Conservation (phyloP, 2,888 invertebrate genomes). For the Sipha maydis region DNA sequence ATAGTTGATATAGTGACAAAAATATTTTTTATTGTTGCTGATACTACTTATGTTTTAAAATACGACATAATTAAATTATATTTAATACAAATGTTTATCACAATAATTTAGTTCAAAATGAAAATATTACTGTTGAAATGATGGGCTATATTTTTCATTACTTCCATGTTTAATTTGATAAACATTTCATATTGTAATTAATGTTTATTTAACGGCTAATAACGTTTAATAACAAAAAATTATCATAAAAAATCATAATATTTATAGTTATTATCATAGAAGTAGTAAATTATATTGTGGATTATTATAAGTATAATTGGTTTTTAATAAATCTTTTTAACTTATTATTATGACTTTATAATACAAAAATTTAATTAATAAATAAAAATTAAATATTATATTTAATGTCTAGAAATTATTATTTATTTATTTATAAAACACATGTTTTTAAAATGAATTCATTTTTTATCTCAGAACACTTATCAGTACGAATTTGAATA, state of each 20-base stretch:
- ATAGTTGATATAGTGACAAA: no score
- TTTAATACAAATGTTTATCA: no score
- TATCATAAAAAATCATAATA: no score
- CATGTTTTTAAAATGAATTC: no score
- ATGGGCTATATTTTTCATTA: no score
- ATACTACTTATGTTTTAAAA: no score
- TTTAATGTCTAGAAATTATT: background rate
- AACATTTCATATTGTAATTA: background rate
- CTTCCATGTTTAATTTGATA: background rate
- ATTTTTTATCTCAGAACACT: no score
- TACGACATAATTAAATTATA: no score
- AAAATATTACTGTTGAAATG: no score
- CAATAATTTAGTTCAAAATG: no score
- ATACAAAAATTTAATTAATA: conserved; percentile 14
- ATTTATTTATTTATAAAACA: background rate
- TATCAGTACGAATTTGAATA: no score
- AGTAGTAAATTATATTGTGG: conserved; percentile 19
- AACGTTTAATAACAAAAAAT: background rate
- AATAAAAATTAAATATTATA: background rate
- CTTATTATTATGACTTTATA: background rate
- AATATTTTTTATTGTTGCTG: no score
- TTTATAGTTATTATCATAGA: background rate
- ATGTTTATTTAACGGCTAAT: background rate
- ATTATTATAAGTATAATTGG: background rate
- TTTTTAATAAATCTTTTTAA: conserved; percentile 27